These are phyloP conservation scores for Tetranychus piercei DNA, from an alignment of 2,888 invertebrate genomes.

Conservation along the genomic window DNA sequence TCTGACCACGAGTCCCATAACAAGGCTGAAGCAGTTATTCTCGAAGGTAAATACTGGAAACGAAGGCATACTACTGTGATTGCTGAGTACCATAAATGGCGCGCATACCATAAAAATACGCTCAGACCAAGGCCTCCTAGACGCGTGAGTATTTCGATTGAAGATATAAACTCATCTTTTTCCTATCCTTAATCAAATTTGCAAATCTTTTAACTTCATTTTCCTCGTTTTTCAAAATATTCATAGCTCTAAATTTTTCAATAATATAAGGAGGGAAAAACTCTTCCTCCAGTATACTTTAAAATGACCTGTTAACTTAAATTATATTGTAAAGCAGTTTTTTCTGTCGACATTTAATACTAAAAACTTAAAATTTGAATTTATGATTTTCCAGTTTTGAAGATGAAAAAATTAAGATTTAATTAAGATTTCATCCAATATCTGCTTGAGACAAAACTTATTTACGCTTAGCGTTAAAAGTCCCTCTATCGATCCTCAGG, in stretches of 20 bases:
- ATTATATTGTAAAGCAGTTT: too few relatives aligned
- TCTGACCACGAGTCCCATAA: slow-evolving; percentile 72
- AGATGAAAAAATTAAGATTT: too few relatives aligned
- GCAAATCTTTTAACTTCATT: neutral
- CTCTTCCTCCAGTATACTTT: too few relatives aligned
- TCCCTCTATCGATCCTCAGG: too few relatives aligned
- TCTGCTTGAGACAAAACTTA: too few relatives aligned
- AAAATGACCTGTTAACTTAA: too few relatives aligned
- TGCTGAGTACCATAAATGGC: slow-evolving; percentile 98
- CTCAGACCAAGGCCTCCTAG: slow-evolving; percentile 16
- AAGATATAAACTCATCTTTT: neutral
- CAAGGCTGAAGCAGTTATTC: slow-evolving; percentile 64
- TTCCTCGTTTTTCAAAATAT: neutral
- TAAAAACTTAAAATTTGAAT: too few relatives aligned
- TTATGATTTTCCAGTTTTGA: too few relatives aligned
- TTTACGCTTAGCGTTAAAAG: too few relatives aligned
- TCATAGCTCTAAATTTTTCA: neutral
- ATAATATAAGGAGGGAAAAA: neutral
- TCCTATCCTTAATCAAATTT: too few relatives aligned
- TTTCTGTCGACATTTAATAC: too few relatives aligned
- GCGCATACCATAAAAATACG: slow-evolving; percentile 50
- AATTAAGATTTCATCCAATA: too few relatives aligned
- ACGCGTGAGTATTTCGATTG: neutral
- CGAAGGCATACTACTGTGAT: slow-evolving; percentile 83
- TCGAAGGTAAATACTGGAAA: slow-evolving; percentile 99